Conservation (phyloP, 2,888 invertebrate genomes). For the Dicyrtoma fusca region DNA sequence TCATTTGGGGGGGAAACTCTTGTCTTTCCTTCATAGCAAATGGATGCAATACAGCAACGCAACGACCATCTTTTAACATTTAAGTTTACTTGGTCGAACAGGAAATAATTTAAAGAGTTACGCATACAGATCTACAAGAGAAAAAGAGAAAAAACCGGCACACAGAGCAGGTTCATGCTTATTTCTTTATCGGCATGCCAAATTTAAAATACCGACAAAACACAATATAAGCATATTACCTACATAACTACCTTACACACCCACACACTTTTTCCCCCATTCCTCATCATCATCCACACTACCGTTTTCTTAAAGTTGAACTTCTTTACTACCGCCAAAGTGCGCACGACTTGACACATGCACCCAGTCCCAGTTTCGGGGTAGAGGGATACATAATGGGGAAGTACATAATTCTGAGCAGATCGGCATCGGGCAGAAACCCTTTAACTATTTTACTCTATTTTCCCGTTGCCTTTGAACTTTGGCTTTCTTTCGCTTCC, state of each 20-base stretch:
- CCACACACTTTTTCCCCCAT: neutral
- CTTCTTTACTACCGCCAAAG: conserved; percentile 9
- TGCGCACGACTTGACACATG: conserved; percentile 6
- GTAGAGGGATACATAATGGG: neutral
- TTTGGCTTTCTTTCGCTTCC: conserved; percentile 1
- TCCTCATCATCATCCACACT: neutral
- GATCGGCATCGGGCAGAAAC: neutral
- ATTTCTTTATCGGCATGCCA: conserved; percentile 31
- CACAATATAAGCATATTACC: neutral
- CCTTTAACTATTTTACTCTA: neutral
- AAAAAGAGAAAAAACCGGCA: neutral
- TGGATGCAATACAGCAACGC: too few species aligned
- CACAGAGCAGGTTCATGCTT: conserved; percentile 31
- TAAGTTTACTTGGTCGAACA: conserved; percentile 23
- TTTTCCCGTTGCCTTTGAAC: conserved; percentile 10
- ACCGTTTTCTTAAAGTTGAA: neutral
- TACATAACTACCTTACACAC: neutral
- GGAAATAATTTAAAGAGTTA: conserved; percentile 27
- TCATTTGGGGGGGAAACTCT: neutral
- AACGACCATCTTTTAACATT: conserved; percentile 22
- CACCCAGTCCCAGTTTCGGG: neutral
- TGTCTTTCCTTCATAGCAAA: conserved; percentile 8
- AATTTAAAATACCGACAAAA: conserved; percentile 33
- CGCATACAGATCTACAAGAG: conserved; percentile 4
- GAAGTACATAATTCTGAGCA: neutral